Base-by-base conservation (phyloP, 2,797 vertebrate genomes). In the Momotus momota region DNA sequence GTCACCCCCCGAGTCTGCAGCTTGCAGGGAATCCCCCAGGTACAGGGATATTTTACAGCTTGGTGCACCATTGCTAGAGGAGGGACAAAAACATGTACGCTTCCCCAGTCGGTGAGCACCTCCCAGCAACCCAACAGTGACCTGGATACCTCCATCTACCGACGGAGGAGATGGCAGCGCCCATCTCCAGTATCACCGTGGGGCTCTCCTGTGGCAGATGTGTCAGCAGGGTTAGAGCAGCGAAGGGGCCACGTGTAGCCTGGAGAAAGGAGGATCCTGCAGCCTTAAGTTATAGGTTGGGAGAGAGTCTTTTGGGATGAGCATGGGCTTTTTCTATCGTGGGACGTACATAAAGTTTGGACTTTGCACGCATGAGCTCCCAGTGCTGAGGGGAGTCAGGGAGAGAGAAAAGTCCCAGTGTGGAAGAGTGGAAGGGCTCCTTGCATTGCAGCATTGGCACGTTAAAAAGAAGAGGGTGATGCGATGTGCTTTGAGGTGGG, bases 161-260 rank as follows among this genome's bases (percentile, higher is more conserved):
- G 40, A 27, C 17, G 49, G 35, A 65, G 10, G 19, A 7, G 12
- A 25, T 7, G 60, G 40, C 38, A 66, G 29, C 27, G 40, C 17
- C 27, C 17, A 10, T 25, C 33, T n/a, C 29, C 43, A 12, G 0
- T 26, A 29, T 46, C 31, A 51, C 26, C n/a, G 8, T 4, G 7
- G 29, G 17, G 22, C 14, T 80, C 14, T 67, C 43, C 49, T 69
- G 66, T 8, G 9, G 29, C 31, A 43, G 45, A 12, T 1, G 0
- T 12, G 6, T 51, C 35, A n/a, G 16, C 0, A 2, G 26, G 41
- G 8, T 61, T 43, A 33, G n/a, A 67, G 29, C 26, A 57, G 10
- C 23, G 20, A 51, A 57, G 12, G 8, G 31, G 19, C 19, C 33
- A 52, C 19, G 2, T 0, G 0, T 3, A 57, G n/a, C 31, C 49